phyloP scores from a whole-genome alignment of 2,113 vertebrate species.

The Engystomops pustulosus region DNA sequence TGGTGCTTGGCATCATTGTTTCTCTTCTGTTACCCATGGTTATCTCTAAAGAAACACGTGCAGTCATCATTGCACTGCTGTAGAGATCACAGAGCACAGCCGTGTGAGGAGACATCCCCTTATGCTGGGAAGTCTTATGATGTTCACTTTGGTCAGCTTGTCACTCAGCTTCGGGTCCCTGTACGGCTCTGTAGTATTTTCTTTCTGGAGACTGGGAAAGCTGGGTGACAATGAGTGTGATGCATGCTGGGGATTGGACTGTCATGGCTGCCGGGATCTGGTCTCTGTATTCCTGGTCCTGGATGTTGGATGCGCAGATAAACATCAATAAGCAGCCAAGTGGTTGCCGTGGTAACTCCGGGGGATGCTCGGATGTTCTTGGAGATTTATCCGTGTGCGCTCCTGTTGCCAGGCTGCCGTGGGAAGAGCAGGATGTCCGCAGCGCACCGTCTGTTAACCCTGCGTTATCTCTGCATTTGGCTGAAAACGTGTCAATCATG shows the following conservation, averaged over 20 bases:
- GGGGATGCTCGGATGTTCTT: not conserved
- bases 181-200: too few relatives aligned
- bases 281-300: too few relatives aligned
- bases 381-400: not conserved
- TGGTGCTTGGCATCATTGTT: too few relatives aligned
- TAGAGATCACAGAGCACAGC: too few relatives aligned
- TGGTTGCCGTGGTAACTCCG: not conserved
- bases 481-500: not conserved
- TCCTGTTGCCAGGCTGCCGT: not conserved
- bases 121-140: too few relatives aligned
- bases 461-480: not conserved
- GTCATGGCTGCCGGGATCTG: not conserved
- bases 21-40: too few relatives aligned
- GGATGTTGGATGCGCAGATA: not conserved
- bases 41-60: too few relatives aligned
- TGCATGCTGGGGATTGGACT: not conserved
- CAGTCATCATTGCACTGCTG: too few relatives aligned
- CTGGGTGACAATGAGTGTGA: not conserved
- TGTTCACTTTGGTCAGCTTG: too few relatives aligned
- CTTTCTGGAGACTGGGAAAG: not conserved
- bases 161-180: too few relatives aligned
- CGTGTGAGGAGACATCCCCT: too few relatives aligned
- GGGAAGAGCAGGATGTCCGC: not conserved
- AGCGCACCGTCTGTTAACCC: not conserved
- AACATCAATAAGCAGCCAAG: conserved; percentile 3